Conservation (phyloP, 2,888 invertebrate genomes). For the Chloroclystis v-ata region DNA sequence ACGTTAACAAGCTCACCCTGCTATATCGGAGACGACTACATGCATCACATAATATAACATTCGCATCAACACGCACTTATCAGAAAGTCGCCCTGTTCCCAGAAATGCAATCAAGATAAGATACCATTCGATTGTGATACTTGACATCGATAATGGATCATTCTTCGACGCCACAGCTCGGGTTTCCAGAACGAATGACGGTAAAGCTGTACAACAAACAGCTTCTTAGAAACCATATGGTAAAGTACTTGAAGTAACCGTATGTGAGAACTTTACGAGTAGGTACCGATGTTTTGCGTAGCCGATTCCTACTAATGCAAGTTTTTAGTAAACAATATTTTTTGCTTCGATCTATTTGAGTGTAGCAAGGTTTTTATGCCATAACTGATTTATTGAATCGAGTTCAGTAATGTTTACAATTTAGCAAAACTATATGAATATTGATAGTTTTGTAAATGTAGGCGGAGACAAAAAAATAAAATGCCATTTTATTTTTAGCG, state of each 20-base stretch:
- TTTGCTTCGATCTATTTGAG: conserved; percentile 23
- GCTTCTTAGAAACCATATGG: conserved; percentile 8
- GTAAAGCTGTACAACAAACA: conserved; percentile 16
- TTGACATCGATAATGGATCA: not conserved
- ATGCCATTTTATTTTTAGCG: not conserved
- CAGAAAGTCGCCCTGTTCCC: not conserved
- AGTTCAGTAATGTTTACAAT: not conserved
- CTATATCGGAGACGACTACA: too few species aligned
- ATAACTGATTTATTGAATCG: too few species aligned
- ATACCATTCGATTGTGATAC: not conserved
- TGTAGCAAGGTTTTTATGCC: too few species aligned
- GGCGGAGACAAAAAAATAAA: not conserved
- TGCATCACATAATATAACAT: too few species aligned
- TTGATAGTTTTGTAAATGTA: not conserved
- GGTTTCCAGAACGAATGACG: conserved; percentile 13
- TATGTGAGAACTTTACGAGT: not conserved
- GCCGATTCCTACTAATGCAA: conserved; percentile 12
- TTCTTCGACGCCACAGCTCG: conserved; percentile 3
- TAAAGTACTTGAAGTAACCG: conserved; percentile 18
- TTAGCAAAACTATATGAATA: not conserved
- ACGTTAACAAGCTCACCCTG: too few species aligned
- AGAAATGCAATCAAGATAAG: conserved; percentile 1
- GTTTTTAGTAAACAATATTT: conserved; percentile 26
- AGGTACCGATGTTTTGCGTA: conserved; percentile 12
- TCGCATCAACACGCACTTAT: too few species aligned